These are phyloP conservation scores for Raja brachyura DNA, from an alignment of 2,113 vertebrate species.

Conservation along the genomic window DNA sequence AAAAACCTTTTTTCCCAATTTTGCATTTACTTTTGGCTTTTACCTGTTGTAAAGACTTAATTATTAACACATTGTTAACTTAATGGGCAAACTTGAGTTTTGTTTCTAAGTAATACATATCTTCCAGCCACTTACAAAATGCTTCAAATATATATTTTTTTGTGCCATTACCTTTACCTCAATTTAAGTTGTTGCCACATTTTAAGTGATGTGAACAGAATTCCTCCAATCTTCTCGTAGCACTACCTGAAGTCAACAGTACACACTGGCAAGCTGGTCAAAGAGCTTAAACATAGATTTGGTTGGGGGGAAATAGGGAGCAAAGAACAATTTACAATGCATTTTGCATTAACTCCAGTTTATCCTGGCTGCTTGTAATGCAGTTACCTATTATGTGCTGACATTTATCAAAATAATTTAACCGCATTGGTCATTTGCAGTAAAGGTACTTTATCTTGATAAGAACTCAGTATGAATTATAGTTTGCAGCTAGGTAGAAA, in stretches of 20 bases:
- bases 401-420: slow-evolving; percentile 96
- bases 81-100: background rate
- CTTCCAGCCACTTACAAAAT: background rate
- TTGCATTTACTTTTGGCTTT: background rate
- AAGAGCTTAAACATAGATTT: background rate
- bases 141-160: background rate
- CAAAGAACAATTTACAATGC: background rate
- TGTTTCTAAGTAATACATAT: background rate
- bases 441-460: slow-evolving; percentile 90
- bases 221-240: background rate
- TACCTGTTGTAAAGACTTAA: background rate
- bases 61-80: background rate
- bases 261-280: background rate
- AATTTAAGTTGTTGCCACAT: background rate
- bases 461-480: slow-evolving; percentile 98
- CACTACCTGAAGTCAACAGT: slow-evolving; percentile 11
- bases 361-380: slow-evolving; percentile 97
- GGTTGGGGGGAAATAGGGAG: too few relatives aligned
- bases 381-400: slow-evolving; percentile 89
- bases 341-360: slow-evolving; percentile 48
- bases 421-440: slow-evolving; percentile 70
- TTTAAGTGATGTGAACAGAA: background rate
- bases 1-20: background rate
- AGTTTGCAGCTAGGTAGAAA: slow-evolving; percentile 97
- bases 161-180: background rate